These are phyloP conservation scores for Uloborus diversus DNA, from an alignment of 1,140 invertebrate genomes.

Conservation along the genomic window DNA sequence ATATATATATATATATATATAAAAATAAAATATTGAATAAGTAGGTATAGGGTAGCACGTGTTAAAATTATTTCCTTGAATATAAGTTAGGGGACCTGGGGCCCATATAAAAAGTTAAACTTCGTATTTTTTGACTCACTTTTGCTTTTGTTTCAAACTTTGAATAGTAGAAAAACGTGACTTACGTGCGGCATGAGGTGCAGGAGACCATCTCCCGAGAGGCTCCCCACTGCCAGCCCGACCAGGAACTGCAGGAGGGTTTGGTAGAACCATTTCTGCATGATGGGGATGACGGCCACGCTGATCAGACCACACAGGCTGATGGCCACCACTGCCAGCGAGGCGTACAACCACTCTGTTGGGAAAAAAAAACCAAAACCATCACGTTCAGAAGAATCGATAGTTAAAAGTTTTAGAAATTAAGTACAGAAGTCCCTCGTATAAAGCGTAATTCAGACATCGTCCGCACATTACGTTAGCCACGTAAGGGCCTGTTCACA, in stretches of 20 bases:
- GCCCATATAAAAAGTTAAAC: too few species aligned
- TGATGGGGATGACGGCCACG: slow-evolving; percentile 85
- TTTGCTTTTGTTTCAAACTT: neutral
- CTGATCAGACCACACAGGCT: slow-evolving; percentile 83
- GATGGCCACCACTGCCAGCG: slow-evolving; percentile 80
- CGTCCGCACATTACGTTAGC: too few species aligned
- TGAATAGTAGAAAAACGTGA: neutral
- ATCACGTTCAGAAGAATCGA: neutral
- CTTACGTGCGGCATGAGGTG: slow-evolving; percentile 89
- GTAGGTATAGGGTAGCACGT: too few species aligned
- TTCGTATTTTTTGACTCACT: too few species aligned
- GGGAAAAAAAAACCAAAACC: slow-evolving; percentile 55
- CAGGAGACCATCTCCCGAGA: slow-evolving; percentile 89
- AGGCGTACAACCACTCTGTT: slow-evolving; percentile 84
- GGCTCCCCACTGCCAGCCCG: slow-evolving; percentile 88
- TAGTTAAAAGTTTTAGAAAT: too few species aligned
- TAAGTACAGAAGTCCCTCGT: too few species aligned
- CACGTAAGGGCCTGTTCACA: too few species aligned
- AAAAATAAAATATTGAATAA: too few species aligned
- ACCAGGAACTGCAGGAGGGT: slow-evolving; percentile 90
- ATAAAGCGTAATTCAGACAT: too few species aligned
- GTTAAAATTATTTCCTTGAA: too few species aligned
- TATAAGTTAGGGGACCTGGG: too few species aligned
- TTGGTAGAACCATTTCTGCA: slow-evolving; percentile 89
- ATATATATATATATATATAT: too few species aligned